Evolutionary conservation across 1,140 invertebrate species (phyloP), one percentile per base, ranked within the genome.

Genomic region (Heliconius eleuchia): DNA sequence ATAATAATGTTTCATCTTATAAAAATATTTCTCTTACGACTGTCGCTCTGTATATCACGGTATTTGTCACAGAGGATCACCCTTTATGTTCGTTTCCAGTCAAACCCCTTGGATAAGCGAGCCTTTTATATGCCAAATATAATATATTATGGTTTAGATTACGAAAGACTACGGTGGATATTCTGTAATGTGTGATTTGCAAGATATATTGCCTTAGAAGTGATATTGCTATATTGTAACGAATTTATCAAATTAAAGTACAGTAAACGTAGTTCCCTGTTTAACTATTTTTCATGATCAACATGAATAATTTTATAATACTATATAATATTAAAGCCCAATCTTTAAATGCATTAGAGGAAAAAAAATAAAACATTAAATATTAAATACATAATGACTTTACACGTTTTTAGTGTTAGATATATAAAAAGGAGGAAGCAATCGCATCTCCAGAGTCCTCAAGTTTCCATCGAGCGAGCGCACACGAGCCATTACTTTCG

Each of bases 1-100:
- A 94, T 94, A 94, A 94, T 94, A 94, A 94, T 94, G 92, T 94
- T 94, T 94, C 93, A 94, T 94, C 92, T 94, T 94, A 94, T 94
- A 94, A 94, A 94, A 94, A 94, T 94, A 94, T 94, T 94, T 93
- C 89, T 89, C 90, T 92, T 92, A 93, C 92, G 92, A 91, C 90
- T 92, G 92, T 92, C 93, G 88, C 87, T 90, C 91, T 88, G 93
- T 94, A 93, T 94, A 94, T 94, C 93, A 94, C 92, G 87, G 88
- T 94, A 94, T 94, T 94, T 94, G 93, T 94, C 93, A 94, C 91
- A 93, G 93, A 93, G 93, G 93, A 94, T 94, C 93, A 94, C 93
- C 93, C 93, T 94, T 94, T 94, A 94, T 94, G 93, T 94, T 94
- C 92, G 90, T 93, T 93, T 92, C 91, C 91, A 94, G 93, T 94